Evolutionary conservation across 2,888 invertebrate genomes (phyloP).

Genomic region (Hipparchia sbordonii): DNA sequence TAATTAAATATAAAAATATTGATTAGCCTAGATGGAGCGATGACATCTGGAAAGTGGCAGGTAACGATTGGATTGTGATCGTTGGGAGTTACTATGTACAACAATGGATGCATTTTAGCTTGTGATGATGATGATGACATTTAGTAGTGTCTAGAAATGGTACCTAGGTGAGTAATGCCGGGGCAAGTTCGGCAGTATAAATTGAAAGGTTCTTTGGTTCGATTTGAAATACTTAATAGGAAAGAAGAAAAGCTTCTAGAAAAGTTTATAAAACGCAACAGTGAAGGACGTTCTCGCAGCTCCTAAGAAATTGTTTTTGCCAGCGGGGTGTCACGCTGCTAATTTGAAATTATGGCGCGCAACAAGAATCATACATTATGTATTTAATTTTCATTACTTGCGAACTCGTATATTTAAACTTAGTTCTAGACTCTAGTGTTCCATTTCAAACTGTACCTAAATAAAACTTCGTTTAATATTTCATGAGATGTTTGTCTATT

Average conservation of each 20-base stretch:
- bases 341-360: conserved; percentile 73
- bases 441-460: not conserved
- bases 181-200: no score
- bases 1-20: no score
- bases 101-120: no score
- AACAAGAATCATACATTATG: conserved; percentile 55
- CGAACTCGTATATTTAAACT: conserved; percentile 17
- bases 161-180: no score
- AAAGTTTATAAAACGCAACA: conserved; percentile 11
- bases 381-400: conserved; percentile 59
- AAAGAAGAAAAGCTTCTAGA: conserved; percentile 4
- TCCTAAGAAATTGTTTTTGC: conserved; percentile 68
- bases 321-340: conserved; percentile 63
- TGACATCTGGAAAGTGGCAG: no score
- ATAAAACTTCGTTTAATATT: not conserved
- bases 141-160: no score
- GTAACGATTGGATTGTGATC: no score
- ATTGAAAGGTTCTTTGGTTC: no score
- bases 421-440: not conserved
- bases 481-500: not conserved
- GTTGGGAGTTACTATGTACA: no score
- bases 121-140: no score
- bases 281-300: conserved; percentile 20
- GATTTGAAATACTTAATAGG: not conserved
- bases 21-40: no score